Base-by-base conservation (phyloP, 2,888 invertebrate genomes). In the Tolmerus cingulatus region DNA sequence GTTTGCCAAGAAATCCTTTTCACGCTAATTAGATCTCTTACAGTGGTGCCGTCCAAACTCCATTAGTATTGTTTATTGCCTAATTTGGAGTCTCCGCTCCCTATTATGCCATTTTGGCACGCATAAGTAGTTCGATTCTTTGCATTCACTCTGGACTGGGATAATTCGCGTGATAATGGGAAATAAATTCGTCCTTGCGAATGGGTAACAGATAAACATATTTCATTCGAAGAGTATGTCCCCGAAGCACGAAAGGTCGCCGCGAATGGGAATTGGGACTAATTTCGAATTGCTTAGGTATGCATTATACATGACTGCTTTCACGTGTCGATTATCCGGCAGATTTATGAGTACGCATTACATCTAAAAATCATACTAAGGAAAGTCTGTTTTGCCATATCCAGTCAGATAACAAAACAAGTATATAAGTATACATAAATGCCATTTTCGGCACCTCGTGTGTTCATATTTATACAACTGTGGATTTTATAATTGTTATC, bases 111-210 rank as follows among this genome's bases (percentile, higher is more conserved):
- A 19, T 40, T 23, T 43, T 78, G 78, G 78, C 78, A 78, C 78
- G 78, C 78, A 78, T 78, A 78, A 78, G 19, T 27, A 78, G 78
- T 78, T 78, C 78, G 78, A 78, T 78, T 78, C 43, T 19, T 78
- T 43, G 78, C 46, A 78, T 78, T 46, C n/a, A 57, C 23, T 57
- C 55, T 77, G 37, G 40, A 23, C 19, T 78, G 66, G 78, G 78
- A 37, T 78, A 43, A 78, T 43, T 78, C 43, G 78, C 78, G 78
- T 78, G 78, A 66, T 23, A 66, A 19, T 27, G 27, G 27, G 7
- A 12, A 27, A 66, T 66, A 66, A 66, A 66, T 66, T 66, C 9
- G 66, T 27, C 66, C 66, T 19, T 66, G 66, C 2, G 27, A 66
- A 66, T 66, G 23, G 66, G 12, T 66, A 66, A 66, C 66, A 66